Evolutionary conservation across 1,140 invertebrate genomes (phyloP), one percentile per base, ranked within the genome.

Genomic region (Scaptomyza montana): DNA sequence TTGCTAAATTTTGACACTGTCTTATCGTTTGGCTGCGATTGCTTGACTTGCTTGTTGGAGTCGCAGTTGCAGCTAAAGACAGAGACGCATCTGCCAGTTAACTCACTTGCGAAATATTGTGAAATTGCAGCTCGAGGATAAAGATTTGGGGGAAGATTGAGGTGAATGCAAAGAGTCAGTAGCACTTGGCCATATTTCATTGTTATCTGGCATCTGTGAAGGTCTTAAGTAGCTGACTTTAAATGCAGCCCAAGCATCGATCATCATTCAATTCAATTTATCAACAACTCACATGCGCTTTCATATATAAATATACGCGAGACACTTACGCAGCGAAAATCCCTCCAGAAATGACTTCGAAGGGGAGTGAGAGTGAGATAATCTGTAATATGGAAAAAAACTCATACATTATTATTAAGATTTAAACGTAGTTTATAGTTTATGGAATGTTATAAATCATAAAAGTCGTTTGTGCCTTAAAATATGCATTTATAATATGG

Each of bases 1-100:
- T 89, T 87, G 82, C 82, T 79, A 78, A 86, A 89, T 87, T 82
- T 86, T 86, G 84, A 89, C 84, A 89, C 80, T 79, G 74, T 73
- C 75, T 82, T 86, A 86, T 86, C 81, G 81, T n/a, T 36, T 28
- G 60, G 43, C 45, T 45, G 59, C 59, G 70, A 80, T 54, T 43
- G 55, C 64, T 41, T 41, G 39, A 41, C 21, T 25, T 25, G 21
- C 21, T 3, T 3, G 21, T 25, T 25, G 21, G 21, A 41, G 39
- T n/a, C 12, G 39, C 12, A 43, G 39, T n/a, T 43, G 39, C 12
- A 43, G 12, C 12, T 43, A n/a, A n/a, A 43, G 41, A 8, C 61
- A 21, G 28, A 50, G 55, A 45, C 61, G 46, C 78, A 69, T 78
- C 74, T 78, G 69, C 66, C 10, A 54, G 57, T 19, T 33, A 7